Base-by-base conservation (phyloP, 2,113 vertebrate species). In the Reinhardtius hippoglossoides region DNA sequence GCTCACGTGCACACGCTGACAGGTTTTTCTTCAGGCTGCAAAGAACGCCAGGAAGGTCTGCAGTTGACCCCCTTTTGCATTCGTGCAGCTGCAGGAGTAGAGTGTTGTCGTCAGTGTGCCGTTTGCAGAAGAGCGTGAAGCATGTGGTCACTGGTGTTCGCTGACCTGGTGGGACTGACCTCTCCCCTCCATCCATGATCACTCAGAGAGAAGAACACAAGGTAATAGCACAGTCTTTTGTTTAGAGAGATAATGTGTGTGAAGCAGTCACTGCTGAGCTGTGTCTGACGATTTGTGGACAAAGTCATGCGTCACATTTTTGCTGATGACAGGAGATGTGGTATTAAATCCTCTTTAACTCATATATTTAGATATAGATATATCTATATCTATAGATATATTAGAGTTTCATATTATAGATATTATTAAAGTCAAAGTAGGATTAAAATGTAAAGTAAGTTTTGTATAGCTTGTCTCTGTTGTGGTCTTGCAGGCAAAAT, bases 181-280 rank as follows among this genome's bases (percentile, higher is more conserved):
- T 64, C 40, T 56, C 14, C 5, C 2, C 56, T 65, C 23, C 13
- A 2, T 67, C 52, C 62, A 3, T 10, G 72, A 58, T 40, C 21
- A 55, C 65, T 46, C 44, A 57, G 13, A 16, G 42, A 67, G 23
- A 72, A 40, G 44, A 60, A 40, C 0, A 67, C 44, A 21, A 89
- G 88, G 91, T 92, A 91, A 85, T 37, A 12, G 9, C 20, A 24
- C 3, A 0, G 10, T 0, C 12, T 48, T 68, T 21, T 40, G 1
- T 56, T 60, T 5, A 18, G 6, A 26, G 3, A 58, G 3, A n/a
- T 24, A 8, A 16, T 27, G 5, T 80, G 52, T 65, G 16, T 1
- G n/a, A 54, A 12, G 23, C 21, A 2, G 26, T 74, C 13, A 40
- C 46, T 24, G 59, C 21, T 48, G n/a, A 27, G 13, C 8, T 15